Evolutionary conservation across 1,140 invertebrate species (phyloP).

Genomic region (Cryptotermes secundus): DNA sequence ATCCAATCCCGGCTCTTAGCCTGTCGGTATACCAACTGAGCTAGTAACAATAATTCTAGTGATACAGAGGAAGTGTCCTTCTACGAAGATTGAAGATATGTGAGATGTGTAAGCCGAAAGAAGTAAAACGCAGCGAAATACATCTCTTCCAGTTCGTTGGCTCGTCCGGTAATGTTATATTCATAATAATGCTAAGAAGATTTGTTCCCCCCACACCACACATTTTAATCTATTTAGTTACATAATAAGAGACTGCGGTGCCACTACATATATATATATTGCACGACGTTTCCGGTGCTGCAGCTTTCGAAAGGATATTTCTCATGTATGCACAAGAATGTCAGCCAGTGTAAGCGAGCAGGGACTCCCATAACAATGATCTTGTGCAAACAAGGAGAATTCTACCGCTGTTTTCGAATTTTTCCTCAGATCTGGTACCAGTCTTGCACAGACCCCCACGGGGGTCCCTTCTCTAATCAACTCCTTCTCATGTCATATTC

Average conservation of each 20-base stretch:
- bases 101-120: not conserved
- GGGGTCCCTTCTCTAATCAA: not conserved
- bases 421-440: slow-evolving; percentile 4
- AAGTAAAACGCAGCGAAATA: not conserved
- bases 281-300: slow-evolving; percentile 1
- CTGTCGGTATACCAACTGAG: no score
- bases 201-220: not conserved
- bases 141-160: not conserved
- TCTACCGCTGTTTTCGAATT: not conserved
- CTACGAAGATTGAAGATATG: not conserved
- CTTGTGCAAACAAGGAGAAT: not conserved
- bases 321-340: slow-evolving; percentile 24
- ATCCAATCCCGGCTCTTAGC: no score
- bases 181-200: slow-evolving; percentile 14
- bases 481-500: slow-evolving; percentile 4
- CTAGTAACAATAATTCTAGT: no score
- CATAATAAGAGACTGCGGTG: not conserved
- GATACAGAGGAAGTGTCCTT: not conserved
- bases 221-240: not conserved
- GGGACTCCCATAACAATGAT: slow-evolving; percentile 1
- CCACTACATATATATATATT: slow-evolving; percentile 19
- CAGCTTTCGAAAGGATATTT: not conserved
- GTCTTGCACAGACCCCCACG: not conserved
- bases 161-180: not conserved
- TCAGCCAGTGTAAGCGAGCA: not conserved